phyloP scores from a whole-genome alignment of 2,113 vertebrate species.

The Chlorodrepanis virens region DNA sequence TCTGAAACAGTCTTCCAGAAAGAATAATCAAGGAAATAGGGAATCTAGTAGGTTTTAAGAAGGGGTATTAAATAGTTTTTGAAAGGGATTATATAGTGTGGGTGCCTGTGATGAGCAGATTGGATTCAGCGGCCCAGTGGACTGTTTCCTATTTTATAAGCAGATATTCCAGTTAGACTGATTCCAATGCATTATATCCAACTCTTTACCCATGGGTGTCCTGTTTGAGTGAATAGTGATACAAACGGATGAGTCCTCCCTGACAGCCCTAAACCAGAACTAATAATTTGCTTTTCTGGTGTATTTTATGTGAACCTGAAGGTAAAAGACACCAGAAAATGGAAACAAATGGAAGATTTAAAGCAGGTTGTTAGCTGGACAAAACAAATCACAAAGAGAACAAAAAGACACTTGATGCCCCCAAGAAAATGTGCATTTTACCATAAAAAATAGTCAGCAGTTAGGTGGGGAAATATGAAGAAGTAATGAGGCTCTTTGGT shows the following conservation, averaged over 20 bases:
- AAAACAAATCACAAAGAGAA: neutral
- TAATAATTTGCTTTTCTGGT: neutral
- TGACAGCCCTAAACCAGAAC: neutral
- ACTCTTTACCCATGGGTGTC: neutral
- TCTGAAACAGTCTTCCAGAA: constrained; percentile 12
- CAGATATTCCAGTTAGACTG: neutral
- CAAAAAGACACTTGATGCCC: neutral
- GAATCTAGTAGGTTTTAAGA: neutral
- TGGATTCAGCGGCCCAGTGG: neutral
- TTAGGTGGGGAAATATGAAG: neutral
- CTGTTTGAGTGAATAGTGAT: neutral
- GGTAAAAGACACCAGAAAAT: neutral
- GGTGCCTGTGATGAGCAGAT: neutral
- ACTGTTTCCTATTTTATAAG: neutral
- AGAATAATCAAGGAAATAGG: constrained; percentile 14
- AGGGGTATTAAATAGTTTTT: neutral
- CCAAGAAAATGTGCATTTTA: neutral
- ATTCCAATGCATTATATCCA: neutral
- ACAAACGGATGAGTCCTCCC: neutral
- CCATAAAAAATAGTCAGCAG: neutral
- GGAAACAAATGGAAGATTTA: neutral
- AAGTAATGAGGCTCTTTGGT: neutral
- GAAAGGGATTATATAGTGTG: constrained; percentile 3
- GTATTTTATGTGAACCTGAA: neutral
- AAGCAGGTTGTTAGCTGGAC: neutral